A percentile compares a stretch with the other conserved stretches of the same genome.
These are phyloP conservation scores for Cheilinus undulatus DNA, from an alignment of 2,113 vertebrate species.

Conservation along the genomic window DNA sequence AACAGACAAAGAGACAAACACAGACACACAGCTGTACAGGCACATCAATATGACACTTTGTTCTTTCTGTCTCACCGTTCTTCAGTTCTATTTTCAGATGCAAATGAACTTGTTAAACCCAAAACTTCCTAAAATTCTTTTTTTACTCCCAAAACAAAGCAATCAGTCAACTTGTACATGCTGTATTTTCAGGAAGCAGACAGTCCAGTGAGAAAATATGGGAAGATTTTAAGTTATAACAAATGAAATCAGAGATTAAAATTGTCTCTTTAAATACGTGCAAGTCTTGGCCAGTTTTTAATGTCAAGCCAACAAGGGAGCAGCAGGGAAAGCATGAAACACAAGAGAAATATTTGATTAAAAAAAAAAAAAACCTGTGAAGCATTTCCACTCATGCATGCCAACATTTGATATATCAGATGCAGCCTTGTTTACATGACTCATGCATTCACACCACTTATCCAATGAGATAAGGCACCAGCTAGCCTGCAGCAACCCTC, in stretches of 20 bases:
- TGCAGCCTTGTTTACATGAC: background rate
- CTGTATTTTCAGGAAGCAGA: background rate
- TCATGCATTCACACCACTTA: background rate
- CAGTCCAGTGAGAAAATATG: background rate
- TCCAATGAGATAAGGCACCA: background rate
- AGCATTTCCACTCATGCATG: background rate
- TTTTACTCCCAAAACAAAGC: constrained; percentile 1
- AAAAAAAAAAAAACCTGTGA: too few relatives aligned
- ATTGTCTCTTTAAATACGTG: too few relatives aligned
- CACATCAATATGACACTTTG: constrained; percentile 28
- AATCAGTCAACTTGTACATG: too few relatives aligned
- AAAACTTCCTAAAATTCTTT: background rate
- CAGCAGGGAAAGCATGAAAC: too few relatives aligned
- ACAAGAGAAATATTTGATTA: too few relatives aligned
- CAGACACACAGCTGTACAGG: background rate
- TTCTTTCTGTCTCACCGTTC: constrained; percentile 22
- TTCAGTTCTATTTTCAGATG: constrained; percentile 57
- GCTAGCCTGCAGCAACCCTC: background rate
- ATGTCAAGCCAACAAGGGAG: too few relatives aligned
- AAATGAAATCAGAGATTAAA: too few relatives aligned
- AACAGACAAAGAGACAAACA: constrained; percentile 1
- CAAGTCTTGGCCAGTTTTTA: too few relatives aligned
- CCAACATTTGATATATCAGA: background rate
- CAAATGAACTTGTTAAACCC: constrained; percentile 47
- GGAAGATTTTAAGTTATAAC: too few relatives aligned